Conservation (phyloP, 2,113 vertebrate species). For the mouse (Mus musculus) region GRCm39 chrX:158622001-158622500, state of each 20-base stretch:
- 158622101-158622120: background rate
- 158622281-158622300: conserved; percentile 8
- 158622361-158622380: conserved; percentile 52
- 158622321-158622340: conserved; percentile 25
- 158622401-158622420: conserved; percentile 3
- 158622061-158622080: background rate
- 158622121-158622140: background rate
- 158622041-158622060: background rate
- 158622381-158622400: conserved; percentile 11
- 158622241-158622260: conserved; percentile 65
- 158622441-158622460: conserved; percentile 38
- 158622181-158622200: background rate
- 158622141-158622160: background rate
- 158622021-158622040: background rate
- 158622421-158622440: conserved; percentile 53
- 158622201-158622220: conserved; percentile 16
- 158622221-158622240: conserved; percentile 55
- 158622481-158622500: conserved; percentile 9
- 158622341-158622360: background rate
- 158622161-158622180: background rate
- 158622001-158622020: background rate
- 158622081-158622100: background rate
- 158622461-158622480: conserved; percentile 51
- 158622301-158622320: conserved; percentile 48
- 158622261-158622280: background rate